Base-by-base conservation (phyloP, 2,797 vertebrate genomes). In the Hypotaenidia philippensis region DNA sequence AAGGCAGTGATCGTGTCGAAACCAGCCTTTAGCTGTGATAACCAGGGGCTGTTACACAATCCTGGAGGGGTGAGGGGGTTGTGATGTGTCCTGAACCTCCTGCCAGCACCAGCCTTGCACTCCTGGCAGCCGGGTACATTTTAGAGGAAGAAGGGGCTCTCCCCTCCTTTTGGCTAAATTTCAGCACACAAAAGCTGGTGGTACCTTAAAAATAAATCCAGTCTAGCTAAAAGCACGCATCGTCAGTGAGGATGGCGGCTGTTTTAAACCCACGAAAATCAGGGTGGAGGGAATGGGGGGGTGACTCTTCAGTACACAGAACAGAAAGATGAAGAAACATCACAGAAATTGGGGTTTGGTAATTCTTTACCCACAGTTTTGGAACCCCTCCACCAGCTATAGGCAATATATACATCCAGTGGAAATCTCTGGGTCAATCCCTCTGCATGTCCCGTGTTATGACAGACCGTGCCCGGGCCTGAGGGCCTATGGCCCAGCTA, bases 401-500 rank as follows among this genome's bases (percentile, higher is more conserved):
- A 50, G 40, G 1, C 2, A 34, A 50, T 7, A 83, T 21, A 16
- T 0, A 3, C 0, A 4, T 2, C 9, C 0, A 32, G 53, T 10
- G 41, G 32, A 49, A 21, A 45, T 17, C 65, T 27, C 3, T 0
- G 11, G 27, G 82, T 27, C 18, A 4, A 29, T 29, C 41, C 63
- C 57, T 15, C 49, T 2, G 71, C 56, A 12, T 5, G 31, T 63
- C 8, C 60, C n/a, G 38, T 27, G 64, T 17, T 93, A 71, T 82
- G 97, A 31, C 63, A 63, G 96, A 41, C 86, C 32, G 31, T 25
- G 77, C 90, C n/a, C 18, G 34, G 93, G 94, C 98, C 98, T 36
- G 25, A 4, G 94, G 97, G 91, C 36, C 85, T 79, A 87, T 79
- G 97, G 96, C 90, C 93, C 83, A 32, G 89, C 52, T 89, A n/a